Conservation (phyloP, 2,888 invertebrate genomes). For the Alsophila aescularia region DNA sequence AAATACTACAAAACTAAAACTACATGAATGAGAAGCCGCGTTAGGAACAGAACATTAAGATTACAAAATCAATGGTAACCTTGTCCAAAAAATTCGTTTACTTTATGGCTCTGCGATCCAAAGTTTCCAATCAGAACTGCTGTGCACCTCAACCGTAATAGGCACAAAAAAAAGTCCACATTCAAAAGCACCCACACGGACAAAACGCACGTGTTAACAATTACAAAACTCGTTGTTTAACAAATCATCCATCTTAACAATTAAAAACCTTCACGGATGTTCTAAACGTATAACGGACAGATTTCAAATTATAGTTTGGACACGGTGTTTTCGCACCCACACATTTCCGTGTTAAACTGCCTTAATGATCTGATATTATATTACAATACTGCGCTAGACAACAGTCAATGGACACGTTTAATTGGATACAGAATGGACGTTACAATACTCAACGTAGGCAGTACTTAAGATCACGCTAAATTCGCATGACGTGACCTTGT, state of each 20-base stretch:
- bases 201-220: slow-evolving; percentile 78
- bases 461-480: not conserved
- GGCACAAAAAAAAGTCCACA: slow-evolving; percentile 64
- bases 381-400: slow-evolving; percentile 71
- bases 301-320: slow-evolving; percentile 82
- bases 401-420: slow-evolving; percentile 61
- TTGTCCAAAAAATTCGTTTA: slow-evolving; percentile 19
- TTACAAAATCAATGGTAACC: slow-evolving; percentile 9
- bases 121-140: not conserved
- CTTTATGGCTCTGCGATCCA: slow-evolving; percentile 7
- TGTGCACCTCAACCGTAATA: slow-evolving; percentile 23
- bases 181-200: slow-evolving; percentile 53
- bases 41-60: slow-evolving; percentile 2
- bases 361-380: slow-evolving; percentile 80
- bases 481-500: not conserved
- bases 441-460: not conserved
- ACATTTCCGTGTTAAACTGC: slow-evolving; percentile 79
- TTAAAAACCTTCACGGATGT: slow-evolving; percentile 75
- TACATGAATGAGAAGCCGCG: slow-evolving; percentile 12
- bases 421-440: slow-evolving; percentile 32
- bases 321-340: slow-evolving; percentile 83
- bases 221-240: slow-evolving; percentile 71
- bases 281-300: slow-evolving; percentile 55
- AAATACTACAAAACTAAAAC: no score
- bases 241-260: slow-evolving; percentile 75